Conservation (phyloP, 2,797 vertebrate genomes). For the Neosalanx taihuensis region DNA sequence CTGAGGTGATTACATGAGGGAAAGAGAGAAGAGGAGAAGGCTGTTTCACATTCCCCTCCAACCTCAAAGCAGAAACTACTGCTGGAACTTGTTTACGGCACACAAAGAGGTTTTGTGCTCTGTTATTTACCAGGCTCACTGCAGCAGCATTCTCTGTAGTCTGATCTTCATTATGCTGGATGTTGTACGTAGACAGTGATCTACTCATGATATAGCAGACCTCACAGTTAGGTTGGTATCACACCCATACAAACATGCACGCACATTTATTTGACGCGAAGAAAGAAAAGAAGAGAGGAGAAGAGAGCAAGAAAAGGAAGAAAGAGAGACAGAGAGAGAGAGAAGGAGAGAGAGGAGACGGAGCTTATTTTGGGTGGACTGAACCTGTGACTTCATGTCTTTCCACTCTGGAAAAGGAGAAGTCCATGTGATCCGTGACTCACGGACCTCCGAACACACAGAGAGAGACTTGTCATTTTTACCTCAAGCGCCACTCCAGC, state of each 20-base stretch:
- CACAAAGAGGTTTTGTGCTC: slow-evolving; percentile 54
- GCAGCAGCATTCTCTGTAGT: slow-evolving; percentile 36
- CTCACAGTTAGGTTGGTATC: slow-evolving; percentile 29
- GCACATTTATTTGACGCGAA: not conserved
- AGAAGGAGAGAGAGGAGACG: slow-evolving; percentile 19
- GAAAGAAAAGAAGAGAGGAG: slow-evolving; percentile 18
- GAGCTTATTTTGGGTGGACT: slow-evolving; percentile 49
- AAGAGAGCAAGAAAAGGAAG: slow-evolving; percentile 2
- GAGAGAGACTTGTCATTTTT: slow-evolving; percentile 54
- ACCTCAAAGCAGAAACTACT: slow-evolving; percentile 49
- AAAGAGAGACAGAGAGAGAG: slow-evolving; percentile 25
- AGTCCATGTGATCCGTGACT: slow-evolving; percentile 55
- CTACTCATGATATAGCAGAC: not conserved
- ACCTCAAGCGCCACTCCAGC: slow-evolving; percentile 47
- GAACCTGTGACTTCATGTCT: slow-evolving; percentile 62
- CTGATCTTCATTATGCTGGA: slow-evolving; percentile 44
- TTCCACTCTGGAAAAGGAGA: slow-evolving; percentile 78
- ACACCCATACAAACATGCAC: slow-evolving; percentile 12
- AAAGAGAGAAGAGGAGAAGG: slow-evolving; percentile 11
- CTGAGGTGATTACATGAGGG: too few species aligned
- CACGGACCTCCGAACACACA: slow-evolving; percentile 54
- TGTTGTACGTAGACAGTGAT: not conserved
- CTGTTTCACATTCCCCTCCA: slow-evolving; percentile 68
- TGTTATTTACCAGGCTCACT: slow-evolving; percentile 32
- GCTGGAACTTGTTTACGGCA: slow-evolving; percentile 70